phyloP scores from a whole-genome alignment of 1,140 invertebrate genomes.

The Protaetia brevitarsis region DNA sequence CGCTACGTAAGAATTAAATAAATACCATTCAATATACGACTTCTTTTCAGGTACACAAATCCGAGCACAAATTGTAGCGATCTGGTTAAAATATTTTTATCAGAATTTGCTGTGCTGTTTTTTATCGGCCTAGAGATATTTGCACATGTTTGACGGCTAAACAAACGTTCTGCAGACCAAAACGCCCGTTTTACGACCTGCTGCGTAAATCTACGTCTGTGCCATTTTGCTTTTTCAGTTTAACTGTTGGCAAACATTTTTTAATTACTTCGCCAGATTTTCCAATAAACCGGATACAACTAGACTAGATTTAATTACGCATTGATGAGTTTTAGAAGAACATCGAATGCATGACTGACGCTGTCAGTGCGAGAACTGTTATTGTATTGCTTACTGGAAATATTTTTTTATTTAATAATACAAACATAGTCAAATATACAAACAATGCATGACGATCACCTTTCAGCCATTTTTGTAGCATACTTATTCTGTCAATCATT shows the following conservation, averaged over 20 bases:
- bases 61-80: background rate
- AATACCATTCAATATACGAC: background rate
- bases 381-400: background rate
- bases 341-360: background rate
- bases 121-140: background rate
- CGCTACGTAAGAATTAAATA: background rate
- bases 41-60: background rate
- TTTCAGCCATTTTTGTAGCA: too few relatives aligned
- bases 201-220: too few relatives aligned
- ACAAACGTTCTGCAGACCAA: too few relatives aligned
- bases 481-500: too few relatives aligned
- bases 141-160: too few relatives aligned
- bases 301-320: conserved; percentile 4
- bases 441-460: too few relatives aligned
- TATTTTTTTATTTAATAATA: too few relatives aligned
- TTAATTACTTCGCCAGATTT: background rate
- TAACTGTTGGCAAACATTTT: background rate
- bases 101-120: background rate
- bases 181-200: background rate
- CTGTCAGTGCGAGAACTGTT: background rate
- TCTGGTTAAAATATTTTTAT: background rate
- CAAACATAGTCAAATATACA: too few relatives aligned
- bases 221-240: background rate
- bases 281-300: conserved; percentile 5
- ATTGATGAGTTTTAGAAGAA: background rate